A percentile compares a stretch with the other conserved stretches of the same genome.
Evolutionary conservation across 2,888 invertebrate species (phyloP).

Genomic region (Apamea anceps): DNA sequence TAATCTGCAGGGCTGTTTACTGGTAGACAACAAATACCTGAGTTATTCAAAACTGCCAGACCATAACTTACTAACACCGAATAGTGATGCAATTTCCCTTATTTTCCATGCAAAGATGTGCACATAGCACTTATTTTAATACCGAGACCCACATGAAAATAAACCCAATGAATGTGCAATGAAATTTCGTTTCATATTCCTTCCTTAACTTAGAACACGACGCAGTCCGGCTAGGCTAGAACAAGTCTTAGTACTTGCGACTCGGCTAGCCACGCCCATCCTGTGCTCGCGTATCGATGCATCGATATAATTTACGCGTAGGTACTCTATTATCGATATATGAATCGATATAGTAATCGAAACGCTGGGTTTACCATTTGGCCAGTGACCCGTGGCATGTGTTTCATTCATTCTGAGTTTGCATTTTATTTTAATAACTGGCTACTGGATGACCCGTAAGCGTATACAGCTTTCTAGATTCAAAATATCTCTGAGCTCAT

Average conservation of each 20-base stretch:
- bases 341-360: conserved; percentile 77
- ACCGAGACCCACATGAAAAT: conserved; percentile 36
- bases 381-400: conserved; percentile 78
- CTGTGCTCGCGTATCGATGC: conserved; percentile 67
- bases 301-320: conserved; percentile 69
- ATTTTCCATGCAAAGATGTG: conserved; percentile 17
- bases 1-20: conserved; percentile 2
- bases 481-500: background rate
- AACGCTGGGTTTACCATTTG: conserved; percentile 73
- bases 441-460: conserved; percentile 10
- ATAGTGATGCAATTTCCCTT: conserved; percentile 13
- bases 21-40: conserved; percentile 17
- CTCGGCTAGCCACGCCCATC: conserved; percentile 77
- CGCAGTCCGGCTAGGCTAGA: conserved; percentile 66
- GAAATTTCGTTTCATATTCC: conserved; percentile 75
- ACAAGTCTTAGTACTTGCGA: conserved; percentile 80
- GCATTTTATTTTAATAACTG: conserved; percentile 48
- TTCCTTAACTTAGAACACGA: conserved; percentile 73
- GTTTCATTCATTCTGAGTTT: conserved; percentile 61
- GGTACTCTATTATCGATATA: conserved; percentile 73
- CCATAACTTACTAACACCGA: conserved; percentile 8
- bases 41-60: conserved; percentile 16
- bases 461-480: conserved; percentile 36
- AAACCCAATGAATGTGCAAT: conserved; percentile 60
- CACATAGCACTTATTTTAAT: conserved; percentile 20